These are phyloP conservation scores for Coturnix japonica DNA, from an alignment of 2,113 vertebrate genomes.

Conservation along the genomic window DNA sequence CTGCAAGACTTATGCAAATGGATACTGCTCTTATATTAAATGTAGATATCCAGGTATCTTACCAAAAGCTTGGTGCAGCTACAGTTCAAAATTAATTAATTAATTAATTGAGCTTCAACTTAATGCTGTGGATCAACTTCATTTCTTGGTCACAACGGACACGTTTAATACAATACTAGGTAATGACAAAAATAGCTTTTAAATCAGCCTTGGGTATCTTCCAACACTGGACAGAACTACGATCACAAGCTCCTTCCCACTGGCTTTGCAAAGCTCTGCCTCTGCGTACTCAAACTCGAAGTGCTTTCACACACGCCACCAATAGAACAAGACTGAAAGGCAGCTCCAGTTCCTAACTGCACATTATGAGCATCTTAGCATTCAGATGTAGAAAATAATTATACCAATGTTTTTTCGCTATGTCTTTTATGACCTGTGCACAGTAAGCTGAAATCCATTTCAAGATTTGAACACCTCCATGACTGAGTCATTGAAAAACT, in stretches of 20 bases:
- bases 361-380: background rate
- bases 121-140: background rate
- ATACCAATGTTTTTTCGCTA: background rate
- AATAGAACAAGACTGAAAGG: background rate
- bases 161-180: background rate
- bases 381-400: background rate
- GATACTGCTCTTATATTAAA: conserved; percentile 7
- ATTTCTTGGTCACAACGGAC: background rate
- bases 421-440: background rate
- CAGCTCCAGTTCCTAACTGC: background rate
- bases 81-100: background rate
- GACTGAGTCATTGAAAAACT: conserved; percentile 5
- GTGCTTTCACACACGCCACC: background rate
- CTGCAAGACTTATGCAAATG: background rate
- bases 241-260: background rate
- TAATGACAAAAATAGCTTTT: background rate
- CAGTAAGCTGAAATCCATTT: background rate
- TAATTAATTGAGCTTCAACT: conserved; percentile 4
- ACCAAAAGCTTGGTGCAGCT: background rate
- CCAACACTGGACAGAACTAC: background rate
- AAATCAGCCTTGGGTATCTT: background rate
- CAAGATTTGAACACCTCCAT: background rate
- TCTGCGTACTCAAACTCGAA: background rate
- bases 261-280: background rate
- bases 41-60: background rate